Conservation (phyloP, 2,888 invertebrate species). For the Stenchaetothrips biformis region DNA sequence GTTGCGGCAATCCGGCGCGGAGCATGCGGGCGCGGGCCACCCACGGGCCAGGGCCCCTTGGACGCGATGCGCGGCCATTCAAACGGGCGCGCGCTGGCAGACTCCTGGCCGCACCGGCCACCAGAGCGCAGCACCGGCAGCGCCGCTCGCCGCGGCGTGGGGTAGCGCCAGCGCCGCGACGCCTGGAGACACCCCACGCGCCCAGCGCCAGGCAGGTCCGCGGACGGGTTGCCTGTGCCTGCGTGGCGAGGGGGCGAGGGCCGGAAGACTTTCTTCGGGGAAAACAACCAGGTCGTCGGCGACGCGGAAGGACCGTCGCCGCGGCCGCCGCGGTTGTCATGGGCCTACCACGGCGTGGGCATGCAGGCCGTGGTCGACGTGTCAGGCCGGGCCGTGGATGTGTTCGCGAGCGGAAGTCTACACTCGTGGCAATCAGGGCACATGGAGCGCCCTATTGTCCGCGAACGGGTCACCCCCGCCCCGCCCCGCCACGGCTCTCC, state of each 20-base stretch:
- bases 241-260: too few species aligned
- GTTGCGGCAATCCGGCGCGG: too few species aligned
- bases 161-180: neutral
- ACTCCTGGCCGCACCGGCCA: neutral
- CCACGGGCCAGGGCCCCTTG: too few species aligned
- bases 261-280: too few species aligned
- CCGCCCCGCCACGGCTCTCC: neutral
- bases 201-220: neutral
- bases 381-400: neutral
- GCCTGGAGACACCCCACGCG: neutral
- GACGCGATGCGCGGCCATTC: too few species aligned
- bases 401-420: neutral
- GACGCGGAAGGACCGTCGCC: too few species aligned
- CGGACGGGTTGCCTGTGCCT: neutral
- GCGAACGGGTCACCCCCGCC: neutral
- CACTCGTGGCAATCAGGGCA: slow-evolving; percentile 12
- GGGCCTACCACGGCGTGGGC: neutral
- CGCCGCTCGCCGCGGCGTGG: neutral
- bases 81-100: too few species aligned
- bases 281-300: too few species aligned
- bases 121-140: neutral
- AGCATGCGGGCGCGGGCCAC: too few species aligned
- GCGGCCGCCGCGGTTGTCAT: neutral
- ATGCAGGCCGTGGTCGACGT: neutral
- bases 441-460: neutral